phyloP scores from a whole-genome alignment of 2,113 vertebrate genomes.

The Ochotona princeps region DNA sequence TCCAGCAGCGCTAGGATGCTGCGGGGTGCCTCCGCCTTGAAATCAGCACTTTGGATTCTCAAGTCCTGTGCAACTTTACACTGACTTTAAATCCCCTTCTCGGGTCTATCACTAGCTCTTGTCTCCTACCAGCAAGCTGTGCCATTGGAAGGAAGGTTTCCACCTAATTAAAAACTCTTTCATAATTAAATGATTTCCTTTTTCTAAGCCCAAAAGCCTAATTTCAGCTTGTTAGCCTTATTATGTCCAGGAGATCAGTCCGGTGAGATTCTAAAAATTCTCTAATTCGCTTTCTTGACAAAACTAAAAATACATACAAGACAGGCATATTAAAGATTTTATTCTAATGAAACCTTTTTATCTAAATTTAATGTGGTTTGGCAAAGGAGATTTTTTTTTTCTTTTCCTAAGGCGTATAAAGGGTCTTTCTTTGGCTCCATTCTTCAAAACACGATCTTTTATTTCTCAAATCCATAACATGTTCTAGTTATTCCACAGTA shows the following conservation, averaged over 20 bases:
- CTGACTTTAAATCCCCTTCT: background rate
- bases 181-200: slow-evolving; percentile 48
- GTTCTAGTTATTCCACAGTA: background rate
- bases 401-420: background rate
- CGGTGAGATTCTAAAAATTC: slow-evolving; percentile 54
- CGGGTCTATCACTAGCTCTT: slow-evolving; percentile 39
- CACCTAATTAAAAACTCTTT: slow-evolving; percentile 65
- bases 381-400: background rate
- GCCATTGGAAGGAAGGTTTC: slow-evolving; percentile 35
- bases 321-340: slow-evolving; percentile 40
- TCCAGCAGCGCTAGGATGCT: background rate
- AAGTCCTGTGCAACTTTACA: background rate
- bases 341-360: slow-evolving; percentile 61
- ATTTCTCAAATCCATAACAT: slow-evolving; percentile 39
- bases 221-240: slow-evolving; percentile 69
- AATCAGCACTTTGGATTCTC: slow-evolving; percentile 17
- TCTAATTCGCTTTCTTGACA: slow-evolving; percentile 59
- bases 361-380: slow-evolving; percentile 8
- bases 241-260: slow-evolving; percentile 43
- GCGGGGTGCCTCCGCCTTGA: background rate
- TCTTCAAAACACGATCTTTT: slow-evolving; percentile 5
- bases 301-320: slow-evolving; percentile 43
- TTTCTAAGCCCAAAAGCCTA: slow-evolving; percentile 35
- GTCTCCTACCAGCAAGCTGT: slow-evolving; percentile 57
- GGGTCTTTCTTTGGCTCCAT: background rate